Evolutionary conservation across 2,888 invertebrate genomes (phyloP).

Genomic region (Calliopum simillimum): DNA sequence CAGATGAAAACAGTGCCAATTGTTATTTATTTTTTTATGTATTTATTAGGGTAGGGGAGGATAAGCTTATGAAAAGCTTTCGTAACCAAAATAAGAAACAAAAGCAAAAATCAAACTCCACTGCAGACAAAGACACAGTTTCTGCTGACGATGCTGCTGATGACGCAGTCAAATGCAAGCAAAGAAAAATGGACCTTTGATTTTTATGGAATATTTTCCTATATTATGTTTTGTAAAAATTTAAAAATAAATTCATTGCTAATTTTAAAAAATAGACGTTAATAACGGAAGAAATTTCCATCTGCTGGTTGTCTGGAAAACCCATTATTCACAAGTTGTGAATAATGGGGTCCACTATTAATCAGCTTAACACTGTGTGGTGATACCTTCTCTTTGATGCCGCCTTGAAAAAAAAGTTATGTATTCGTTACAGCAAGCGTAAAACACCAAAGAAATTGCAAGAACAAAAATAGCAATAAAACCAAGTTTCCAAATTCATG

Average conservation of each 20-base stretch:
- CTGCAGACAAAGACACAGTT: neutral
- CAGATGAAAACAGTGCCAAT: slow-evolving; percentile 12
- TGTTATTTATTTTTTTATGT: slow-evolving; percentile 29
- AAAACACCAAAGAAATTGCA: too few species aligned
- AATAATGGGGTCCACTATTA: slow-evolving; percentile 83
- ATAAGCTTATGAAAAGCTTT: slow-evolving; percentile 72
- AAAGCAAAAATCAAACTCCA: slow-evolving; percentile 53
- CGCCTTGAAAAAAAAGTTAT: slow-evolving; percentile 66
- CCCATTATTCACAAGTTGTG: slow-evolving; percentile 84
- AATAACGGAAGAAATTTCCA: slow-evolving; percentile 79
- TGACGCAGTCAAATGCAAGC: slow-evolving; percentile 49
- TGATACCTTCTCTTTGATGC: slow-evolving; percentile 74
- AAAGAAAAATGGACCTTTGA: slow-evolving; percentile 51
- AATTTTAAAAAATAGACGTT: slow-evolving; percentile 44
- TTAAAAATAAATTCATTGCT: neutral
- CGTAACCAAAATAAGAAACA: slow-evolving; percentile 77
- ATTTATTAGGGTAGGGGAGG: slow-evolving; percentile 72
- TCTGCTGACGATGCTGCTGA: slow-evolving; percentile 48
- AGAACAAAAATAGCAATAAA: too few species aligned
- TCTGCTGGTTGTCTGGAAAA: slow-evolving; percentile 83
- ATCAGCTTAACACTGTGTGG: slow-evolving; percentile 82
- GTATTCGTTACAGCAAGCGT: too few species aligned
- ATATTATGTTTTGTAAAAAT: slow-evolving; percentile 1
- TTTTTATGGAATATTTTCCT: neutral
- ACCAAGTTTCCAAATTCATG: too few species aligned